These are phyloP conservation scores for Junco hyemalis DNA, from an alignment of 2,113 vertebrate genomes.

Conservation along the genomic window DNA sequence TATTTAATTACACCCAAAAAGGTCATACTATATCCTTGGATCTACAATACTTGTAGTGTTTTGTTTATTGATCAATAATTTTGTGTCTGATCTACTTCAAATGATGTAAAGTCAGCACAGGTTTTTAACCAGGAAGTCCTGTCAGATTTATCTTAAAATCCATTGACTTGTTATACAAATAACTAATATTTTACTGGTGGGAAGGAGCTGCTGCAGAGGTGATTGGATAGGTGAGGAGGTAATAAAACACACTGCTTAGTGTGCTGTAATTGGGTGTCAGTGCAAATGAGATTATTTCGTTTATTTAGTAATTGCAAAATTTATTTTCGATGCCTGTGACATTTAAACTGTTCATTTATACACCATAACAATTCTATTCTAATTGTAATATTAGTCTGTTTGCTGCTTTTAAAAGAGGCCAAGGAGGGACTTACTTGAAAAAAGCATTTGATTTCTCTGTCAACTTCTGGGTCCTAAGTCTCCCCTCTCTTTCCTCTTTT, in stretches of 20 bases:
- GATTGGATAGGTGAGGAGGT: constrained; percentile 54
- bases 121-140: background rate
- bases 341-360: constrained; percentile 70
- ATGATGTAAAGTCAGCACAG: background rate
- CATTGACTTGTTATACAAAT: background rate
- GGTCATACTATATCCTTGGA: background rate
- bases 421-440: constrained; percentile 54
- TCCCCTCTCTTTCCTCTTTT: background rate
- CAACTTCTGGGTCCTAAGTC: background rate
- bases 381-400: constrained; percentile 45
- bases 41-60: background rate
- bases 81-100: background rate
- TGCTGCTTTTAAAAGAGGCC: constrained; percentile 65
- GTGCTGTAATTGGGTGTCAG: constrained; percentile 63
- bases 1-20: constrained; percentile 33
- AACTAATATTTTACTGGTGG: background rate
- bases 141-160: background rate
- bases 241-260: constrained; percentile 62
- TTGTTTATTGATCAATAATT: constrained; percentile 25
- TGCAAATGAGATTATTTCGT: constrained; percentile 70
- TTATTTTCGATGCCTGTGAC: constrained; percentile 60
- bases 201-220: constrained; percentile 10
- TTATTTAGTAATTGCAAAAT: constrained; percentile 71
- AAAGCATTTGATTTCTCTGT: constrained; percentile 46
- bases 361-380: constrained; percentile 37